These are phyloP conservation scores for Diadema setosum DNA, from an alignment of 35 echinoderm and acorn worm genomes.

Conservation along the genomic window DNA sequence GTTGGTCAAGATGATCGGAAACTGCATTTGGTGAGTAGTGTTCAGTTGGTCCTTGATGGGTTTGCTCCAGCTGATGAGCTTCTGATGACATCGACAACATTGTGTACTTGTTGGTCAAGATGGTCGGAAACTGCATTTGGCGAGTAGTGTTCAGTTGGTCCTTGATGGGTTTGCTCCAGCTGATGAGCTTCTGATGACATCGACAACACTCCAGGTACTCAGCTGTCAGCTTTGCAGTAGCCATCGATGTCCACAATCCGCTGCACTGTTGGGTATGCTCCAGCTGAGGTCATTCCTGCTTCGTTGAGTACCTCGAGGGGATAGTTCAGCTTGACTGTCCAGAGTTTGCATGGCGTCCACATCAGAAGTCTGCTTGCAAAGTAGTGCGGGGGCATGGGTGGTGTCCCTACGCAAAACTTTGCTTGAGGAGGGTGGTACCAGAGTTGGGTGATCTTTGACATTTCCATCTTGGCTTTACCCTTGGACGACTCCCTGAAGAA, in stretches of 20 bases:
- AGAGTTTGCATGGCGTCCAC: constrained; percentile 28
- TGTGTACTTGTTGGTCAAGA: constrained; percentile 52
- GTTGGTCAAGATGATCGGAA: constrained; percentile 34
- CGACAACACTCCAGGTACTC: constrained; percentile 57
- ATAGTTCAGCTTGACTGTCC: not conserved
- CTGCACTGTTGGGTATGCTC: constrained; percentile 21
- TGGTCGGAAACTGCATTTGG: constrained; percentile 3
- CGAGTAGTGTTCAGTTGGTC: constrained; percentile 31
- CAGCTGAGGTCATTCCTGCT: not conserved
- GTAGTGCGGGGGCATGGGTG: not conserved
- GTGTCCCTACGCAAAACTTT: not conserved
- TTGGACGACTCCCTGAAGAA: constrained; percentile 34
- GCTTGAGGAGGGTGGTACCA: constrained; percentile 47
- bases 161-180: constrained; percentile 23
- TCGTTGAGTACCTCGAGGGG: not conserved
- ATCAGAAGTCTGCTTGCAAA: constrained; percentile 11
- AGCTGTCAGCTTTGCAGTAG: constrained; percentile 35
- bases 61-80: constrained; percentile 40
- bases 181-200: constrained; percentile 36
- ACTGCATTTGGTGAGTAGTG: not conserved
- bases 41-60: constrained; percentile 46
- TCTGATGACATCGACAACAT: constrained; percentile 31
- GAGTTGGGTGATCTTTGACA: not conserved
- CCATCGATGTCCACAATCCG: constrained; percentile 43
- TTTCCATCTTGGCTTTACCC: constrained; percentile 29